These are phyloP conservation scores for Eretmochelys imbricata DNA, from an alignment of 2,113 vertebrate genomes.

Conservation along the genomic window DNA sequence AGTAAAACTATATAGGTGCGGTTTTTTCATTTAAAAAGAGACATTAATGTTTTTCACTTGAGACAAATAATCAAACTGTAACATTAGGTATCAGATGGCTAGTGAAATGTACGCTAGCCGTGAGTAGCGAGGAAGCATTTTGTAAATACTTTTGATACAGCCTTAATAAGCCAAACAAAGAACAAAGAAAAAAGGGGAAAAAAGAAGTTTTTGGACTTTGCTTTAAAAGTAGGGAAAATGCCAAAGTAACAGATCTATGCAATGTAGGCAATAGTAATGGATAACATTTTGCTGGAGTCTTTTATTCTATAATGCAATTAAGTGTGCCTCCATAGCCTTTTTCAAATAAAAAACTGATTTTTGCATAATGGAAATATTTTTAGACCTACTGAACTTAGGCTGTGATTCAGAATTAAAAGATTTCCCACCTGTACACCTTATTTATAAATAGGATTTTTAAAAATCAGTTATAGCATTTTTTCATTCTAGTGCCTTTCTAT, in stretches of 20 bases:
- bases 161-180: slow-evolving; percentile 25
- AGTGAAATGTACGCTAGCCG: not conserved
- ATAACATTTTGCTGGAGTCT: not conserved
- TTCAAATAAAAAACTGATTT: not conserved
- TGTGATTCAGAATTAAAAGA: not conserved
- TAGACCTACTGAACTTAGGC: not conserved
- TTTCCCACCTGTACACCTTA: not conserved
- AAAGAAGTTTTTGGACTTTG: not conserved
- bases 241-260: not conserved
- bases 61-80: not conserved
- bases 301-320: slow-evolving; percentile 15
- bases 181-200: not conserved
- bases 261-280: not conserved
- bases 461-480: not conserved
- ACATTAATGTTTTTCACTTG: not conserved
- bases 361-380: not conserved
- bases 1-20: slow-evolving; percentile 54
- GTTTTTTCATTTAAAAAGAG: slow-evolving; percentile 29
- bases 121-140: not conserved
- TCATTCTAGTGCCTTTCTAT: slow-evolving; percentile 28
- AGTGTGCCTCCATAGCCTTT: not conserved
- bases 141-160: not conserved
- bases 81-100: not conserved
- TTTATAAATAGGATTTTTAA: not conserved
- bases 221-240: not conserved